A percentile compares a stretch with the other conserved stretches of the same genome.
Conservation (phyloP, 2,888 invertebrate genomes). For the Acleris emargana region DNA sequence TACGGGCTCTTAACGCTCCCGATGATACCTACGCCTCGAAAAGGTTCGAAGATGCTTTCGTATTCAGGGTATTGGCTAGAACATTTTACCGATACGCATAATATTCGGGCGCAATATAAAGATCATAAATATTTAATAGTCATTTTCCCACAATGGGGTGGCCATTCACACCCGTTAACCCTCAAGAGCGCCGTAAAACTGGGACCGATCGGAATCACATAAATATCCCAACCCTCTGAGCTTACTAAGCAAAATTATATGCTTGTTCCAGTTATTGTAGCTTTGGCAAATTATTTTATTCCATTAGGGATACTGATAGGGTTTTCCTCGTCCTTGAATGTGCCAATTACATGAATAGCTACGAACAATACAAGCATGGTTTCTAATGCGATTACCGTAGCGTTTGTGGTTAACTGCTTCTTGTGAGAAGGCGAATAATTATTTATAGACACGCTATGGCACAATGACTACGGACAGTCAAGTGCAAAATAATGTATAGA, state of each 20-base stretch:
- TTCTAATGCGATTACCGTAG: no score
- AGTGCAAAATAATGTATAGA: no score
- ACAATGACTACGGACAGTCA: no score
- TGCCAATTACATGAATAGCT: constrained; percentile 18
- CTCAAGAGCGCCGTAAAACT: constrained; percentile 71
- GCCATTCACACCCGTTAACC: constrained; percentile 78
- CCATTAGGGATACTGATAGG: constrained; percentile 42
- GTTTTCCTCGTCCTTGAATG: constrained; percentile 17
- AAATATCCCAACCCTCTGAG: constrained; percentile 62
- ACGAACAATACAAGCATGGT: no score
- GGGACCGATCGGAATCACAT: constrained; percentile 74
- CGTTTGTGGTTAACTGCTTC: no score
- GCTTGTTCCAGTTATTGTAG: constrained; percentile 62
- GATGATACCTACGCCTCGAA: constrained; percentile 29
- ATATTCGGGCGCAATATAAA: constrained; percentile 53
- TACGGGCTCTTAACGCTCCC: constrained; percentile 17
- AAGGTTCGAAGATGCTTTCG: constrained; percentile 26
- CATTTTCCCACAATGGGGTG: constrained; percentile 82
- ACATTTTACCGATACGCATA: constrained; percentile 55
- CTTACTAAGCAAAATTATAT: constrained; percentile 72
- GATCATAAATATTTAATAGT: constrained; percentile 81
- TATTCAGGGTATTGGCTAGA: constrained; percentile 30
- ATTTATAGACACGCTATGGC: no score
- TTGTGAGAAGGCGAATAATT: no score
- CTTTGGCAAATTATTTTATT: constrained; percentile 51